Evolutionary conservation across 2,888 invertebrate species (phyloP).

Genomic region (Sarcophaga subvicina): DNA sequence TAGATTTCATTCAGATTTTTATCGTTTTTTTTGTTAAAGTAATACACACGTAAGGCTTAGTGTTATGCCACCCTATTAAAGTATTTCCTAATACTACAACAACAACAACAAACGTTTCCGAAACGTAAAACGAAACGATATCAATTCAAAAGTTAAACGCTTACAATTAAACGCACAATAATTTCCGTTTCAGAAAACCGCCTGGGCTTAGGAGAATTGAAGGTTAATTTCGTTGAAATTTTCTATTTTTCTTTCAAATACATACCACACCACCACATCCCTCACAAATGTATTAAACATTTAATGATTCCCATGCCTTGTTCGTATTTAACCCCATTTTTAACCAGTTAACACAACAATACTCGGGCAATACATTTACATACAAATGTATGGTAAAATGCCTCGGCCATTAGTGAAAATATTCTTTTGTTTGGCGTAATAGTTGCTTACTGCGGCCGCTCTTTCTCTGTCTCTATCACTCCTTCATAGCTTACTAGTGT

Average conservation of each 20-base stretch:
- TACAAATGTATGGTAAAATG: conserved; percentile 32
- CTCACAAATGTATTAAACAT: conserved; percentile 1
- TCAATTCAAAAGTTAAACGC: conserved; percentile 71
- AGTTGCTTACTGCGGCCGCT: neutral
- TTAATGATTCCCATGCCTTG: conserved; percentile 11
- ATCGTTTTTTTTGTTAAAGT: too few relatives aligned
- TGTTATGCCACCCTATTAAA: neutral
- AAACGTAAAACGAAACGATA: conserved; percentile 40
- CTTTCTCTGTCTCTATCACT: conserved; percentile 19
- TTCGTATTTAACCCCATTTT: conserved; percentile 4
- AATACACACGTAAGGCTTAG: conserved; percentile 16
- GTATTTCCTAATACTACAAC: neutral
- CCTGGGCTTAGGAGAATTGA: conserved; percentile 23
- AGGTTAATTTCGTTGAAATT: conserved; percentile 12
- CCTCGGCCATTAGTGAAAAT: too few relatives aligned
- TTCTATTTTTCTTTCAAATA: conserved; percentile 25
- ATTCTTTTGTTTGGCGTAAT: too few relatives aligned
- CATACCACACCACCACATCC: neutral
- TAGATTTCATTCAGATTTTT: too few relatives aligned
- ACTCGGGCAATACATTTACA: conserved; percentile 25
- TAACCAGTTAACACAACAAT: neutral
- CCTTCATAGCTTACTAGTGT: too few relatives aligned
- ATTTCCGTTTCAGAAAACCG: conserved; percentile 48
- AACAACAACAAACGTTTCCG: neutral
- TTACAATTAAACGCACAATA: conserved; percentile 70